Base-by-base conservation (phyloP, 2,113 vertebrate species). In the Sceloporus tristichus region DNA sequence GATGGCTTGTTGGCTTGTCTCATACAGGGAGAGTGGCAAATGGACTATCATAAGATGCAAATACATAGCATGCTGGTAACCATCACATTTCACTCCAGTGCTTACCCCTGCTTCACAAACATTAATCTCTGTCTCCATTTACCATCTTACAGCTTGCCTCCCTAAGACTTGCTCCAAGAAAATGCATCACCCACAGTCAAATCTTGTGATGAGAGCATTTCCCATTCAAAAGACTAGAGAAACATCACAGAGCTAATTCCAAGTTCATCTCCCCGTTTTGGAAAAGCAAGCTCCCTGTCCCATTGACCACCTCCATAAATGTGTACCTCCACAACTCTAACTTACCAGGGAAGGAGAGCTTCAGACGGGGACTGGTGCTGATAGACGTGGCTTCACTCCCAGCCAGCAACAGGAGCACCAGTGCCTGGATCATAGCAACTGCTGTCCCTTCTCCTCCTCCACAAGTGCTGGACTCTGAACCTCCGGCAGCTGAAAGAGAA, bases 311-410 rank as follows among this genome's bases (percentile, higher is more conserved):
- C 18, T 34, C 71, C 13, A 91, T 89, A 19, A 66, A 6, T 66
- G 18, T 66, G 65, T 83, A 85, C 88, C 81, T 19, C 48, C 48
- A 11, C 2, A 48, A 48, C 48, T 2, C 38, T 34, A 48, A 90
- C 88, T 93, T 94, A 96, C 95, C 95, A 91, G 87, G 92, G 88
- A 96, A 96, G 70, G 95, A 93, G 87, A 96, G 91, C 70, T 93
- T 93, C 66, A 96, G 94, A 2, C 95, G 93, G 59, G 87, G 92
- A 78, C 89, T 91, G 66, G 78, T 68, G 7, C 29, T 70, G 59
- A 56, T 25, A 6, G 87, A 19, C 0, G 13, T 62, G 84, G 87
- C 73, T 62, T 56, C 85, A 11, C 59, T 90, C 0, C 65, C 88
- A 25, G 65, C 85, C 91, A 94, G 93, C 82, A 95, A 73, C 87